phyloP scores from a whole-genome alignment of 2,113 vertebrate genomes.

The Willisornis vidua region DNA sequence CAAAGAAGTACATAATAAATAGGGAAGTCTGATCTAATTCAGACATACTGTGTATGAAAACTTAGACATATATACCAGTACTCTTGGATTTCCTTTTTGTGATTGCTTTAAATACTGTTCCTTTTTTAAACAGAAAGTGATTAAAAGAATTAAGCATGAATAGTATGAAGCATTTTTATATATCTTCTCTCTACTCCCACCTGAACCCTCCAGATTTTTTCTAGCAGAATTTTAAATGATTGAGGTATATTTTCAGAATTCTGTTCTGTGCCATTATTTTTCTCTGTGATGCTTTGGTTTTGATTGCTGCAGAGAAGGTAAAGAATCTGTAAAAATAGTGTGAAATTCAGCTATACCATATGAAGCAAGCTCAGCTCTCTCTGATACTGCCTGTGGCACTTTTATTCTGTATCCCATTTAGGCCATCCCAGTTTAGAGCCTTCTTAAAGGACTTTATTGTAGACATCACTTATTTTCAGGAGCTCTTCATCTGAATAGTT shows the following conservation, averaged over 20 bases:
- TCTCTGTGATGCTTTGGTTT: not conserved
- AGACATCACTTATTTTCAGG: not conserved
- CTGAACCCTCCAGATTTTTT: not conserved
- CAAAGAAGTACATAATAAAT: not conserved
- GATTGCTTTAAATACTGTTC: not conserved
- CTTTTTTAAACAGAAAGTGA: not conserved
- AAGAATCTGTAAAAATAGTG: not conserved
- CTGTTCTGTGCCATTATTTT: not conserved
- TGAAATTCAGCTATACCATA: not conserved
- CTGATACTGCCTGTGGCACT: not conserved
- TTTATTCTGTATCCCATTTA: not conserved
- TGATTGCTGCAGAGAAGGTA: not conserved
- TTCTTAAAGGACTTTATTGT: not conserved
- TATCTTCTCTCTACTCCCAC: not conserved
- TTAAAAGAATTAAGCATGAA: not conserved
- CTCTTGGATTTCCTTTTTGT: not conserved
- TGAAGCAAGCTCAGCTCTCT: not conserved
- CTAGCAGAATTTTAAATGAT: not conserved
- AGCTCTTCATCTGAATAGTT: not conserved
- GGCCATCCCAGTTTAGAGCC: not conserved
- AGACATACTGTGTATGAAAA: not conserved
- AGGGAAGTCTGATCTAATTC: not conserved
- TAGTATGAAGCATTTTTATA: not conserved
- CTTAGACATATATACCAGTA: not conserved
- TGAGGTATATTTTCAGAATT: not conserved